Conservation (phyloP, 2,113 vertebrate species). For the Rana temporaria region DNA sequence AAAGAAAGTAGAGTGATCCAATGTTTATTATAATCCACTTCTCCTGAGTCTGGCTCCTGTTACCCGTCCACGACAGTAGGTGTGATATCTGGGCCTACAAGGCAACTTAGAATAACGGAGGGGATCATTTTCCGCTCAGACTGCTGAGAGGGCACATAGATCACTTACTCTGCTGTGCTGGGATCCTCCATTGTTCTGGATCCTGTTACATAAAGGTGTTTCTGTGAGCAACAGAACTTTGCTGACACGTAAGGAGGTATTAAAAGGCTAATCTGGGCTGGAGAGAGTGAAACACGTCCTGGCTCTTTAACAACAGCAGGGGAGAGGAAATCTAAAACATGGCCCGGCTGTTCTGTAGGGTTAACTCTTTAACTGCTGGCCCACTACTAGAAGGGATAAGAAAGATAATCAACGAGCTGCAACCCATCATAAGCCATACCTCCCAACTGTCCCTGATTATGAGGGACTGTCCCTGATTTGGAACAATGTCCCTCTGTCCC, state of each 20-base stretch:
- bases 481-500: too few species aligned
- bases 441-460: too few species aligned
- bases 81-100: background rate
- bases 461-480: too few species aligned
- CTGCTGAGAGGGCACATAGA: background rate
- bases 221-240: constrained; percentile 27
- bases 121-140: constrained; percentile 29
- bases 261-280: constrained; percentile 45
- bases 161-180: background rate
- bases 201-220: constrained; percentile 46
- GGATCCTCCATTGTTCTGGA: constrained; percentile 31
- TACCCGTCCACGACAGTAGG: background rate
- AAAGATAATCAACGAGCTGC: too few species aligned
- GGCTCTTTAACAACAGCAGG: constrained; percentile 41
- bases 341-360: background rate
- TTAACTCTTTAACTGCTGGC: constrained; percentile 7
- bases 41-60: background rate
- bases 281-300: constrained; percentile 35
- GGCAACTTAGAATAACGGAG: background rate
- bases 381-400: too few species aligned
- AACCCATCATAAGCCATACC: too few species aligned
- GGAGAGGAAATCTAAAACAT: constrained; percentile 40
- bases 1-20: background rate
- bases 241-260: constrained; percentile 40
- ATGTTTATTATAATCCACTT: background rate